Conservation (phyloP, 2,888 invertebrate species). For the Frankliniella fusca region DNA sequence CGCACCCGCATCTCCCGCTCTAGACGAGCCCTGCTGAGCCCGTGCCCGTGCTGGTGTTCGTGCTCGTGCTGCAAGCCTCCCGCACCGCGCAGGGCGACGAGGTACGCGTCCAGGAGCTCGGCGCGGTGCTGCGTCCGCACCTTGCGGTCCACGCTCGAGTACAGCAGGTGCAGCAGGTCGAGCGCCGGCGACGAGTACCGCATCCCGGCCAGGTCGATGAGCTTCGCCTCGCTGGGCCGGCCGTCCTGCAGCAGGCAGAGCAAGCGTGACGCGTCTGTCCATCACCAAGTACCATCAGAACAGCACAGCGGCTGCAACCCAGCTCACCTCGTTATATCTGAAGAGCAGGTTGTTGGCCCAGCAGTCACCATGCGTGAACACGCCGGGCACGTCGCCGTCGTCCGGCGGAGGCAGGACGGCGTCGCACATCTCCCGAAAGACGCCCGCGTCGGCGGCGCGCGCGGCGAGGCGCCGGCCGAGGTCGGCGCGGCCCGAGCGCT, state of each 20-base stretch:
- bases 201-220: conserved; percentile 41
- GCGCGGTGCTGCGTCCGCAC: conserved; percentile 39
- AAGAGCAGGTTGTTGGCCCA: conserved; percentile 38
- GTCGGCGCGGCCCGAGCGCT: conserved; percentile 30
- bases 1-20: conserved; percentile 30
- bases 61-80: background rate
- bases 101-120: conserved; percentile 40
- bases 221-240: conserved; percentile 3
- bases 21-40: too few species aligned
- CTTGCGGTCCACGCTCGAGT: conserved; percentile 39
- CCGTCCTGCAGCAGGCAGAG: background rate
- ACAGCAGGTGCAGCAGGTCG: conserved; percentile 40
- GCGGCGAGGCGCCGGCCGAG: conserved; percentile 29
- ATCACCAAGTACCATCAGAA: too few species aligned
- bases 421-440: conserved; percentile 33
- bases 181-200: conserved; percentile 40
- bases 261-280: background rate
- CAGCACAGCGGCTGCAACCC: background rate
- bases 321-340: conserved; percentile 32
- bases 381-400: conserved; percentile 25
- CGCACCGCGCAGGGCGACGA: conserved; percentile 38
- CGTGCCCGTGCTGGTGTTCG: too few species aligned
- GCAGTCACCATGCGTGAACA: conserved; percentile 36
- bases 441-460: conserved; percentile 13
- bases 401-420: conserved; percentile 31